Percentiles rank a stretch among this genome's conserved stretches.
Conservation (phyloP, 2,888 invertebrate genomes). For the Yponomeuta sedellus region DNA sequence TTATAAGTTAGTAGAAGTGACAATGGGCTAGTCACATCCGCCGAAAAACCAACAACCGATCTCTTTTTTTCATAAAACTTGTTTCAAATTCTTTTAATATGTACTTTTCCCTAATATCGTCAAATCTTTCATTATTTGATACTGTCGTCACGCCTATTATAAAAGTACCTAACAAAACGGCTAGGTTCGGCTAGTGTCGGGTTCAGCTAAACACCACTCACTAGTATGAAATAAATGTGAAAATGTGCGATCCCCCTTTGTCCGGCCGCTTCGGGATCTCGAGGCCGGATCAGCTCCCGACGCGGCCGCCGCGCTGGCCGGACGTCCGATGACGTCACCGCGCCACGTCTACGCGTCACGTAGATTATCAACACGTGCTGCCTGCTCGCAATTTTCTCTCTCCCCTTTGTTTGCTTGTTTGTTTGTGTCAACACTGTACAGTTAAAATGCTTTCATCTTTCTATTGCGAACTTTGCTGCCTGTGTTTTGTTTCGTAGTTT, state of each 20-base stretch:
- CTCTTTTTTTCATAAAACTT: too few species aligned
- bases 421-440: not conserved
- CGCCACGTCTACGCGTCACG: constrained; percentile 47
- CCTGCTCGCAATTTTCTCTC: constrained; percentile 13
- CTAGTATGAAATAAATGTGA: constrained; percentile 34
- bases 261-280: constrained; percentile 48
- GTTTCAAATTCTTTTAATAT: too few species aligned
- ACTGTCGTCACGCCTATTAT: too few species aligned
- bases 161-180: not conserved
- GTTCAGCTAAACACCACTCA: not conserved
- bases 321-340: constrained; percentile 42
- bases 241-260: constrained; percentile 40
- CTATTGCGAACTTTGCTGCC: not conserved
- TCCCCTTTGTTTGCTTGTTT: not conserved
- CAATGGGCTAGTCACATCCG: too few species aligned
- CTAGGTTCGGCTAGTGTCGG: constrained; percentile 8
- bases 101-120: too few species aligned
- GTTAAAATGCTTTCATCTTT: not conserved
- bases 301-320: constrained; percentile 25
- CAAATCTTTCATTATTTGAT: too few species aligned
- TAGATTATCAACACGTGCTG: constrained; percentile 51
- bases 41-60: too few species aligned
- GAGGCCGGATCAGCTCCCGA: constrained; percentile 44
- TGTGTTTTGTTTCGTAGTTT: not conserved
- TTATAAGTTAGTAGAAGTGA: too few species aligned